Evolutionary conservation across 2,113 vertebrate species (phyloP), one percentile per base, ranked within the genome.

Genomic region (Excalfactoria chinensis): DNA sequence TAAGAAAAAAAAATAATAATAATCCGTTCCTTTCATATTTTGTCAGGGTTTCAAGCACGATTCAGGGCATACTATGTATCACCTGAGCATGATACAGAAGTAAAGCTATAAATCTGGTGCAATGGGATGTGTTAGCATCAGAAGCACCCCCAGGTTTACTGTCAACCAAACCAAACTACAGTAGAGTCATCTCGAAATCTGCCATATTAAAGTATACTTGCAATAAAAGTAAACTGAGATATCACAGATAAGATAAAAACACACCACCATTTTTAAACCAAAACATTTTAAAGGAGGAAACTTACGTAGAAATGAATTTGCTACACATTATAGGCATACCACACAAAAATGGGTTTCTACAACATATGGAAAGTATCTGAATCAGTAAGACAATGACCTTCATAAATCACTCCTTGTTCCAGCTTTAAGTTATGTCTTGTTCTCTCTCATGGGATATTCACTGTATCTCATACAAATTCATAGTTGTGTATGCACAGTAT

Each of bases 341-440:
- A 92, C 88, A 95, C 95, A 96, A 97, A 96, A 97, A 82, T n/a
- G 68, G 88, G 74, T 93, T 98, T 97, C 96, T 97, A 93, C 74
- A 41, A 96, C 98, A 98, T 98, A 97, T 98, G 98, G 98, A 98
- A 98, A 97, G 92, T 97, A 98, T 98, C 97, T 98, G 95, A 97
- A 97, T 93, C 95, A 92, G 91, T 96, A 97, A 97, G 97, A 98
- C 97, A 97, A 97, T 97, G 96, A 97, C 96, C 96, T 98, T 97
- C 97, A 98, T 98, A 98, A 98, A 98, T 98, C 98, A 98, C 96
- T 98, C 93, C 93, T 95, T 94, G 91, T 95, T 97, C 96, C 95
- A 96, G 74, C 91, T 97, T 96, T 95, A 97, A 97, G 97, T 97
- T 97, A 97, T 93, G 88, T 96, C 96, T 97, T 97, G 92, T 96